Evolutionary conservation across 2,888 invertebrate genomes (phyloP).

Genomic region (Mechanitis messenoides): DNA sequence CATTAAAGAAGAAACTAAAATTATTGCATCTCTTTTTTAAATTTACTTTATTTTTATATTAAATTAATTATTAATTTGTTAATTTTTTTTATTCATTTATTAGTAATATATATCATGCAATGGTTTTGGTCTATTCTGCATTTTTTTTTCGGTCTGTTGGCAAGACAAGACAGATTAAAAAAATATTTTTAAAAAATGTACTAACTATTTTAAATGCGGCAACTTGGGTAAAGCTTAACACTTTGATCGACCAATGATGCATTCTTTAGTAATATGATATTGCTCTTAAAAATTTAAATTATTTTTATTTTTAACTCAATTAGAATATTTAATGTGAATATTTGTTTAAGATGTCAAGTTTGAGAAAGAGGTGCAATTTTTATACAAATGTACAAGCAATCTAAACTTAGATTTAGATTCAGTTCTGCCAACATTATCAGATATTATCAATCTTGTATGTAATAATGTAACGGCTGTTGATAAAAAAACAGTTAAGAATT

Average conservation of each 20-base stretch:
- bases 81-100: not conserved
- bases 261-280: constrained; percentile 67
- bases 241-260: constrained; percentile 51
- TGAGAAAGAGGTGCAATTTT: constrained; percentile 14
- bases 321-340: not conserved
- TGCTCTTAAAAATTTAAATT: constrained; percentile 31
- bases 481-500: constrained; percentile 31
- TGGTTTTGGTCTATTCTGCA: constrained; percentile 36
- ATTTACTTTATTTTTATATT: constrained; percentile 8
- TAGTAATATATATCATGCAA: constrained; percentile 33
- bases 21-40: constrained; percentile 36
- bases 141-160: constrained; percentile 30
- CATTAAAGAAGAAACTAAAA: constrained; percentile 41
- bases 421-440: constrained; percentile 32
- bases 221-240: constrained; percentile 52
- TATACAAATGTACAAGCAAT: constrained; percentile 10
- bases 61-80: not conserved
- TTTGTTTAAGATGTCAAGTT: constrained; percentile 15
- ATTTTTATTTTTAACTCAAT: too few species aligned
- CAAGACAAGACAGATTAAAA: constrained; percentile 32
- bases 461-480: constrained; percentile 31
- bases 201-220: constrained; percentile 39
- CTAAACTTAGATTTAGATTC: constrained; percentile 9
- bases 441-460: constrained; percentile 37
- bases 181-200: constrained; percentile 34